A percentile compares a stretch with the other conserved stretches of the same genome.
phyloP scores from a whole-genome alignment of 2,797 vertebrate species.

The Sparidentex hasta region DNA sequence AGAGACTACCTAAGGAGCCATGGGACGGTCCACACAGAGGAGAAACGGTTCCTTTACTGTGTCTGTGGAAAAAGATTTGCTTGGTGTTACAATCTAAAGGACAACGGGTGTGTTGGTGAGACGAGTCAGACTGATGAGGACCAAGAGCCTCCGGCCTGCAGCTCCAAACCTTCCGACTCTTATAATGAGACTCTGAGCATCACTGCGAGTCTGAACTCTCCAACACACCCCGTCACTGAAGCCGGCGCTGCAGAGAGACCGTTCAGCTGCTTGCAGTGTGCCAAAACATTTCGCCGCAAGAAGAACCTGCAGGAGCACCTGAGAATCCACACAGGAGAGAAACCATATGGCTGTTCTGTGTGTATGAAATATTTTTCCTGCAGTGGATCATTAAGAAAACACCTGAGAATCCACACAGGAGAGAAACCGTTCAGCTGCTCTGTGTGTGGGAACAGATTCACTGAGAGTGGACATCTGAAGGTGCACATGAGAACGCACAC shows the following conservation, averaged over 20 bases:
- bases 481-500: constrained; percentile 10
- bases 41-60: not conserved
- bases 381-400: not conserved
- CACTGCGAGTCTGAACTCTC: not conserved
- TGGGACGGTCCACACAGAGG: not conserved
- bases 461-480: constrained; percentile 8
- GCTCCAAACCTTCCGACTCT: not conserved
- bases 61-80: constrained; percentile 15
- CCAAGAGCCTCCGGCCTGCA: not conserved
- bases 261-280: not conserved
- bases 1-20: not conserved
- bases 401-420: constrained; percentile 13
- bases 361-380: constrained; percentile 4
- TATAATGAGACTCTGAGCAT: not conserved
- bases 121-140: not conserved
- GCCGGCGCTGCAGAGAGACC: not conserved
- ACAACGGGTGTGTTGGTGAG: not conserved
- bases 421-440: constrained; percentile 26
- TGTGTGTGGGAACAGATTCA: not conserved
- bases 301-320: constrained; percentile 1
- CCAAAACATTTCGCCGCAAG: not conserved
- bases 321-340: constrained; percentile 1
- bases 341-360: constrained; percentile 4
- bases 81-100: constrained; percentile 4
- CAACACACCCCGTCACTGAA: too few relatives aligned